Base-by-base conservation (phyloP, 2,113 vertebrate genomes). In the Merops nubicus region DNA sequence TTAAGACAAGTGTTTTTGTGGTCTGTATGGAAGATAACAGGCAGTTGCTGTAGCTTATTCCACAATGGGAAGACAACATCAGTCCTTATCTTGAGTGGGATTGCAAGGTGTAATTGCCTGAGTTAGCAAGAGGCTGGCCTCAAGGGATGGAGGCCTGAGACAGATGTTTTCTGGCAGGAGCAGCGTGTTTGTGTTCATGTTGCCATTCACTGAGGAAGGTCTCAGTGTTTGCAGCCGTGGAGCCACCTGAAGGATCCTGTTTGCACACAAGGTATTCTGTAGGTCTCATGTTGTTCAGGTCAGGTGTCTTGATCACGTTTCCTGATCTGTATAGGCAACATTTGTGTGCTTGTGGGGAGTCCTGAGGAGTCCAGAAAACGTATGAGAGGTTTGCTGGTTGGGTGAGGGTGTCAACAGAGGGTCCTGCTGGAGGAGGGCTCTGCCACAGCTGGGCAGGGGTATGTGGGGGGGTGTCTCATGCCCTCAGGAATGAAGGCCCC, bases 401-500 rank as follows among this genome's bases (percentile, higher is more conserved):
- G 8, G 11, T 33, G 11, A 23, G 67, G 15, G 8, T 19, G 17
- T 77, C 67, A 19, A 8, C 23, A 45, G 34, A 60, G 36, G n/a
- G 19, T 38, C 31, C 69, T 65, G 25, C 34, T 78, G 67, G 21
- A 10, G 34, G 12, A n/a, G 40, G 50, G 25, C 22, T n/a, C 33
- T 42, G 16, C 48, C 22, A 12, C 21, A 31, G 42, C 38, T 22
- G 12, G 56, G 36, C 17, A 15, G 42, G 28, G 18, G 17, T 9
- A 4, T 26, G 40, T 29, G 10, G 26, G 22, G 13, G 14, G n/a
- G 11, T 5, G 15, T 22, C 25, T 25, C 1, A 0, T 29, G 29
- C 20, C 11, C 29, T 42, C 29, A 42, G 80, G 54, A 74, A n/a
- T 19, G 31, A 31, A 51, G 64, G 33, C 57, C 42, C 70, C 13